Base-by-base conservation (phyloP, 2,113 vertebrate species). In the Chloropsis cyanopogon region DNA sequence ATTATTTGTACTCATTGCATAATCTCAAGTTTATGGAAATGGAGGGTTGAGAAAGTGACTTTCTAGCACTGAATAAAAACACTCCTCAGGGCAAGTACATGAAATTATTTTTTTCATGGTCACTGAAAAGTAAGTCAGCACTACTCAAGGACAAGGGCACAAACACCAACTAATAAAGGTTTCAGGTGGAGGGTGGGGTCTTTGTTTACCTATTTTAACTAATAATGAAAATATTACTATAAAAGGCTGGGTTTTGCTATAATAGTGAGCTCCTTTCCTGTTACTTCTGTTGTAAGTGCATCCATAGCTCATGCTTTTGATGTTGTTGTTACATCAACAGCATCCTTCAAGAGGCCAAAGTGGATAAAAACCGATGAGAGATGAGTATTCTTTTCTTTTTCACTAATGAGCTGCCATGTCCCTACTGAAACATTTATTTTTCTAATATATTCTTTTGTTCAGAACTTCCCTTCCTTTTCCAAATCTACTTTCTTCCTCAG, bases 151-250 rank as follows among this genome's bases (percentile, higher is more conserved):
- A 70, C 12, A 21, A 68, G 9, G 14, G 22, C 24, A 70, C 17
- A 86, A 66, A 47, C 2, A 70, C 13, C 12, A 70, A 21, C 10
- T 71, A 82, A 87, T 13, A 63, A 46, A 59, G 2, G 6, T 35
- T 89, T 54, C 22, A 52, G 11, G 29, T 42, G 23, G 5, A 31
- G 11, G 2, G 2, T 1, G 4, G 1, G 10, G 10, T 75, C 4
- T 56, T 77, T 21, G 0, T 57, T 90, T 46, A 6, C 14, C 60
- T 41, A 7, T 50, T 69, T 89, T 47, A 75, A 84, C 52, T 53
- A 65, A 65, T 25, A 86, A 76, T 20, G 5, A 64, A 91, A 82
- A 82, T 22, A 39, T 19, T 68, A 18, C 12, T 54, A 14, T 15
- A 70, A 78, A 92, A 81, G 28, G 6, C 5, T 89, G 11, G 2